Evolutionary conservation across 2,113 vertebrate species (phyloP).

Genomic region (Cichladusa arquata): DNA sequence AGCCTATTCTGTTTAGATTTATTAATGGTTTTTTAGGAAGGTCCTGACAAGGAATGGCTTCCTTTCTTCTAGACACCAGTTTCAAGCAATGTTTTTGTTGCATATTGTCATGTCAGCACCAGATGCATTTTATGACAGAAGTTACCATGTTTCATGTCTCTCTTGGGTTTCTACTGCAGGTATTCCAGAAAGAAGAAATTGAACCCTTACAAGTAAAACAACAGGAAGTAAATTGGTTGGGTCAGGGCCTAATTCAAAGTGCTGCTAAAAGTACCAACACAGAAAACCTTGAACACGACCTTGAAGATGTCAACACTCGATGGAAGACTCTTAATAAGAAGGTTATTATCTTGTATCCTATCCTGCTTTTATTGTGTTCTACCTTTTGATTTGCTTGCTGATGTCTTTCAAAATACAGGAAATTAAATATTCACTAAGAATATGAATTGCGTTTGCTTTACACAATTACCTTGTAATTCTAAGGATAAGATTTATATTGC

Average conservation of each 20-base stretch:
- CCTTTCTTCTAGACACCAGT: neutral
- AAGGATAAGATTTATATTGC: neutral
- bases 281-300: slow-evolving; percentile 84
- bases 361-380: neutral
- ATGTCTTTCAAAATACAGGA: neutral
- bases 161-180: slow-evolving; percentile 71
- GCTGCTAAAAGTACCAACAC: slow-evolving; percentile 86
- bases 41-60: neutral
- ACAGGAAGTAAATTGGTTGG: slow-evolving; percentile 89
- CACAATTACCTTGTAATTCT: neutral
- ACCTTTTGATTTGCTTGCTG: neutral
- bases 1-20: neutral
- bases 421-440: slow-evolving; percentile 23
- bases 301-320: slow-evolving; percentile 84
- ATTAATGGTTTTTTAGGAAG: neutral
- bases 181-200: slow-evolving; percentile 94
- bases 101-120: neutral
- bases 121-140: neutral
- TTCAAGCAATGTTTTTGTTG: neutral
- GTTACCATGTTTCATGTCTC: neutral
- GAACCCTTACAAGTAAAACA: slow-evolving; percentile 89
- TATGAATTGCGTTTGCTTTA: neutral
- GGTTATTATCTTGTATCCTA: slow-evolving; percentile 66
- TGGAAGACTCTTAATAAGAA: slow-evolving; percentile 98
- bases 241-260: slow-evolving; percentile 93